These are phyloP conservation scores for Xiphorhynchus erythropygius DNA, from an alignment of 2,797 vertebrate genomes.

Conservation along the genomic window DNA sequence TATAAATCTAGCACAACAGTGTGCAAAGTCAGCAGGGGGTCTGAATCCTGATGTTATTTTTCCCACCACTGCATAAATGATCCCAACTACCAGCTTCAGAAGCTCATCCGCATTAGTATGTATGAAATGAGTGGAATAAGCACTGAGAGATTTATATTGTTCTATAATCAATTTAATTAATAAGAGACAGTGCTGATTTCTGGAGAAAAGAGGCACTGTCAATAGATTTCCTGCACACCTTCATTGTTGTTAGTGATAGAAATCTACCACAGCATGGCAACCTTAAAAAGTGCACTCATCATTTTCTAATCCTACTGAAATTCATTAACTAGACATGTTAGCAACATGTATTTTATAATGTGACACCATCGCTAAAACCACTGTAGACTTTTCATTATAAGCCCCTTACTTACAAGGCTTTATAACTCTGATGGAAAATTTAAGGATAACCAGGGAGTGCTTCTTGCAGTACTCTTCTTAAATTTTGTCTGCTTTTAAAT, in stretches of 20 bases:
- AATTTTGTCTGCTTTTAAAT: background rate
- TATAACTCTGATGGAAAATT: background rate
- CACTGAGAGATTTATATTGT: slow-evolving; percentile 65
- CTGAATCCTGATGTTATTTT: slow-evolving; percentile 65
- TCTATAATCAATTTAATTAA: slow-evolving; percentile 71
- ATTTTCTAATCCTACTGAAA: slow-evolving; percentile 49
- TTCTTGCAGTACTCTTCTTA: background rate
- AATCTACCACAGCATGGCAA: slow-evolving; percentile 39
- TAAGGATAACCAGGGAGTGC: background rate
- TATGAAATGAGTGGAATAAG: slow-evolving; percentile 65
- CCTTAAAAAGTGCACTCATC: slow-evolving; percentile 31
- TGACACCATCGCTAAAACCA: background rate
- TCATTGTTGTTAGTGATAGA: slow-evolving; percentile 60
- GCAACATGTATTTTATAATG: slow-evolving; percentile 18
- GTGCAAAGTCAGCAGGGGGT: slow-evolving; percentile 69
- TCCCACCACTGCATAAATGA: slow-evolving; percentile 70
- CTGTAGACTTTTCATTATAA: background rate
- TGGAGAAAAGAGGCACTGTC: slow-evolving; percentile 14
- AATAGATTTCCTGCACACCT: slow-evolving; percentile 50
- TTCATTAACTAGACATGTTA: slow-evolving; percentile 49
- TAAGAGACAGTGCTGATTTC: slow-evolving; percentile 54
- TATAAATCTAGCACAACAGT: slow-evolving; percentile 75
- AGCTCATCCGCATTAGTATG: slow-evolving; percentile 70
- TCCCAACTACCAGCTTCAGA: slow-evolving; percentile 42
- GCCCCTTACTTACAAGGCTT: background rate